Conservation (phyloP, 2,888 invertebrate species). For the Drosophila infuscata region DNA sequence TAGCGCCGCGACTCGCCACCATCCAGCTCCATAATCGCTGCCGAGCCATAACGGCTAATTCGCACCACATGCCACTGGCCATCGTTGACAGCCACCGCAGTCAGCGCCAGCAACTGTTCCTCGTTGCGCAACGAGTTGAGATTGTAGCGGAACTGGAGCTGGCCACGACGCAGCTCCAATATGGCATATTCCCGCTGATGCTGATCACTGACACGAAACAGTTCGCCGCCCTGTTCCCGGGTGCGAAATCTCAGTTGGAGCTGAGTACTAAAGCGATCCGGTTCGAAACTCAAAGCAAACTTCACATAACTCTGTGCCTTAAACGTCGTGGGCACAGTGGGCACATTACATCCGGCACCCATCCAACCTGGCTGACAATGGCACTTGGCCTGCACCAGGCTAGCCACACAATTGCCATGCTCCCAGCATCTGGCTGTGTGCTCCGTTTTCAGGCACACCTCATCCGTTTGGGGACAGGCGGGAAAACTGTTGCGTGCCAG, state of each 20-base stretch:
- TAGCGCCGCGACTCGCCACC: constrained; percentile 96
- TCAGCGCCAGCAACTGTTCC: constrained; percentile 94
- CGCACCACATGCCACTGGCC: constrained; percentile 98
- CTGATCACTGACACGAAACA: constrained; percentile 97
- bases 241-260: constrained; percentile 97
- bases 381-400: constrained; percentile 94
- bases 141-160: constrained; percentile 95
- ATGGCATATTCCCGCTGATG: constrained; percentile 97
- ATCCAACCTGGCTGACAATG: constrained; percentile 98
- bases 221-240: constrained; percentile 94
- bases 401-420: constrained; percentile 96
- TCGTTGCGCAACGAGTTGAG: constrained; percentile 95
- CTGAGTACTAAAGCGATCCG: constrained; percentile 95
- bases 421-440: constrained; percentile 94
- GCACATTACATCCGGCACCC: constrained; percentile 93
- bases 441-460: constrained; percentile 94
- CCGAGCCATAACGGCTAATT: constrained; percentile 95
- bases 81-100: constrained; percentile 94
- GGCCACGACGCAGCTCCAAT: constrained; percentile 91
- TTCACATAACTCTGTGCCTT: constrained; percentile 97
- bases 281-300: constrained; percentile 96
- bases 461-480: constrained; percentile 97
- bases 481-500: constrained; percentile 93
- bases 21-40: constrained; percentile 95
- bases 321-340: constrained; percentile 95